Conservation (phyloP, 53 echinoderm and acorn worm genomes). For the Patiria pectinifera region DNA sequence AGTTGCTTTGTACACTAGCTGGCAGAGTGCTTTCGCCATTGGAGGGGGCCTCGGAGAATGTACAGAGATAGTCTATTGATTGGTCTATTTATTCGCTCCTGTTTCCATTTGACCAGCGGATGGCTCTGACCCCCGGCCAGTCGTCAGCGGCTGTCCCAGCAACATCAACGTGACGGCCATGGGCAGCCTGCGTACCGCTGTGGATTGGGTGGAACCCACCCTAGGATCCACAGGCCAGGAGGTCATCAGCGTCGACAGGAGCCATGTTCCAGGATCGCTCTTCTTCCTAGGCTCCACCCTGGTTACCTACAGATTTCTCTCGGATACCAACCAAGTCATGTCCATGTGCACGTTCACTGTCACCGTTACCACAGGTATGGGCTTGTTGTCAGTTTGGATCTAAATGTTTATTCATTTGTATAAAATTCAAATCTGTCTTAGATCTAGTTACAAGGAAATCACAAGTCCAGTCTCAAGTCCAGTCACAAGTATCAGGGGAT, state of each 20-base stretch:
- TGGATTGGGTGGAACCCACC: conserved; percentile 65
- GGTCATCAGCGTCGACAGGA: not conserved
- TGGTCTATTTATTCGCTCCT: too few species aligned
- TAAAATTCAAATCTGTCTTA: too few species aligned
- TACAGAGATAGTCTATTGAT: too few species aligned
- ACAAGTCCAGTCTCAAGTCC: too few species aligned
- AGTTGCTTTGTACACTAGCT: too few species aligned
- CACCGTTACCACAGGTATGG: conserved; percentile 48
- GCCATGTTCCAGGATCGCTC: conserved; percentile 21
- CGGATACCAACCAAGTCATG: conserved; percentile 31
- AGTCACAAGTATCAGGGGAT: too few species aligned
- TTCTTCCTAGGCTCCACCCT: conserved; percentile 68
- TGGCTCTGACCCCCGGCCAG: conserved; percentile 45
- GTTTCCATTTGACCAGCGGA: conserved; percentile 33
- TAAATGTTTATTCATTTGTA: too few species aligned
- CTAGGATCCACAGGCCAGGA: not conserved
- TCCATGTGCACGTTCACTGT: conserved; percentile 59
- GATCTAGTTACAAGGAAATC: too few species aligned
- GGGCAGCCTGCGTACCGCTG: conserved; percentile 16
- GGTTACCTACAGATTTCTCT: conserved; percentile 70
- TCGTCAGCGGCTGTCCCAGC: conserved; percentile 59
- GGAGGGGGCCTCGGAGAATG: too few species aligned
- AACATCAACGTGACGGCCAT: conserved; percentile 37
- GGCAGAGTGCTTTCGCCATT: too few species aligned
- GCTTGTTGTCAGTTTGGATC: too few species aligned